Conservation (phyloP, 2,888 invertebrate species). For the Volucella bombylans region DNA sequence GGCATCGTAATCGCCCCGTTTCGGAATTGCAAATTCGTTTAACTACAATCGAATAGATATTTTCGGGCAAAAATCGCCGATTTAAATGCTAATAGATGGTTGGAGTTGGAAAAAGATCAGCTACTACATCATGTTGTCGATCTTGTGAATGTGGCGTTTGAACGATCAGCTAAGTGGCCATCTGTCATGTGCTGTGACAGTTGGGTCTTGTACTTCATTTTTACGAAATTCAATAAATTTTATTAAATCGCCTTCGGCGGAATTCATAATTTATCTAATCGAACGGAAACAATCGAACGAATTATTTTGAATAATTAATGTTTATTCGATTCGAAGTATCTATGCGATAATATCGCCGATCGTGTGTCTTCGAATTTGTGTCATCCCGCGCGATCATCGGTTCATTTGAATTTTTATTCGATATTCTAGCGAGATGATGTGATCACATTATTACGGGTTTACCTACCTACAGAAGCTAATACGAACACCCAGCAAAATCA, state of each 20-base stretch:
- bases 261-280: slow-evolving; percentile 57
- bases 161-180: slow-evolving; percentile 62
- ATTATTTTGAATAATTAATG: slow-evolving; percentile 69
- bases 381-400: neutral
- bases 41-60: neutral
- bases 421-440: slow-evolving; percentile 52
- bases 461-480: too few species aligned
- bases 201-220: slow-evolving; percentile 41
- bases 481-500: too few species aligned
- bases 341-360: slow-evolving; percentile 24
- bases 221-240: slow-evolving; percentile 22
- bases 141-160: slow-evolving; percentile 68
- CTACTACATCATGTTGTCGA: slow-evolving; percentile 68
- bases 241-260: neutral
- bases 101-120: slow-evolving; percentile 48
- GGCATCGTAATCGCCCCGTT: slow-evolving; percentile 18
- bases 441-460: slow-evolving; percentile 50
- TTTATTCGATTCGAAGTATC: slow-evolving; percentile 55
- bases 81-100: slow-evolving; percentile 68
- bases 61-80: slow-evolving; percentile 47
- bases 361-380: slow-evolving; percentile 7
- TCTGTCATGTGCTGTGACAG: slow-evolving; percentile 60
- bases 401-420: slow-evolving; percentile 68
- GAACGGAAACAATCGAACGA: slow-evolving; percentile 58
- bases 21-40: slow-evolving; percentile 34